Evolutionary conservation across 1,140 invertebrate genomes (phyloP).

Genomic region (Bombus turneri): DNA sequence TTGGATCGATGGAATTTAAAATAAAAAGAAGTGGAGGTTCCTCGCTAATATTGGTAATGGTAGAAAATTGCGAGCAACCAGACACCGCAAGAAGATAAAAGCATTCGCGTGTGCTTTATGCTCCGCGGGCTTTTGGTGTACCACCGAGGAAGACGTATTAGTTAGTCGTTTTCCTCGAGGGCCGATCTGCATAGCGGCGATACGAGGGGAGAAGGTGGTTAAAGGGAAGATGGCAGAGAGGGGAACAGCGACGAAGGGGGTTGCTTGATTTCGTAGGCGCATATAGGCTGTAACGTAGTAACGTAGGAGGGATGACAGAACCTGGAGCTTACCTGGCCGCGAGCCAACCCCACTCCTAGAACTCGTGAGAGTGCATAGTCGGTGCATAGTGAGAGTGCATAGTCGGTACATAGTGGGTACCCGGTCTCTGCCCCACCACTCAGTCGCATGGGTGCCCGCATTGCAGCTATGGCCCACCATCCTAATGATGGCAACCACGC

Average conservation of each 20-base stretch:
- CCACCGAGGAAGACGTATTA: slow-evolving; percentile 48
- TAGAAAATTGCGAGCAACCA: slow-evolving; percentile 31
- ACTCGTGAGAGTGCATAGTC: slow-evolving; percentile 69
- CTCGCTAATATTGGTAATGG: slow-evolving; percentile 48
- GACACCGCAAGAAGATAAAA: slow-evolving; percentile 43
- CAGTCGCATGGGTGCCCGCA: slow-evolving; percentile 76
- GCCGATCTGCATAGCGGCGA: slow-evolving; percentile 35
- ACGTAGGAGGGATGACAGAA: slow-evolving; percentile 71
- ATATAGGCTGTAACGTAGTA: slow-evolving; percentile 55
- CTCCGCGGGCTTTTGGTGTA: slow-evolving; percentile 31
- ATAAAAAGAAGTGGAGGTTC: slow-evolving; percentile 7
- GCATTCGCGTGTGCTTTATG: slow-evolving; percentile 51
- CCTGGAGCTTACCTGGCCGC: slow-evolving; percentile 77
- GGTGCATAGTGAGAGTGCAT: slow-evolving; percentile 69
- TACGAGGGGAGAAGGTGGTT: not conserved
- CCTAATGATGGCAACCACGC: slow-evolving; percentile 78
- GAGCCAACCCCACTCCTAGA: slow-evolving; percentile 72
- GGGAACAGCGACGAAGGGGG: not conserved
- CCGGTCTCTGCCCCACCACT: slow-evolving; percentile 58
- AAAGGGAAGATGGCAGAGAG: not conserved
- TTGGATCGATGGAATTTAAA: slow-evolving; percentile 36
- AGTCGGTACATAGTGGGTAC: slow-evolving; percentile 66
- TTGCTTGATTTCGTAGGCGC: slow-evolving; percentile 62
- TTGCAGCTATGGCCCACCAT: slow-evolving; percentile 79
- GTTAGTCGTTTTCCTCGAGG: slow-evolving; percentile 52